Evolutionary conservation across 2,888 invertebrate species (phyloP).

Genomic region (Choreutis nemorana): DNA sequence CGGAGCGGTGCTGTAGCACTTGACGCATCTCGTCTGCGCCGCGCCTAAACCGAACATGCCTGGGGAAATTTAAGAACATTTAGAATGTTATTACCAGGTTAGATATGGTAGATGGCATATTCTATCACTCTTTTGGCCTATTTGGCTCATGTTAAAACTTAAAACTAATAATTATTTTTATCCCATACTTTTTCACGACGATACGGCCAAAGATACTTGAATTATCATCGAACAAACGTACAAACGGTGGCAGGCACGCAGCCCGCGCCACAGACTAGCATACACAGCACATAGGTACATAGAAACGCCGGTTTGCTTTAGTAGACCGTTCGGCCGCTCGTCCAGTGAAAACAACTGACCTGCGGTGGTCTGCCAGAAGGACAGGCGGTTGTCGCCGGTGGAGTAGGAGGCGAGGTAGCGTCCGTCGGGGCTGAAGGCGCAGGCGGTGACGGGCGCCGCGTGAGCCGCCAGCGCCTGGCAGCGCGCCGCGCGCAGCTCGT

Average conservation of each 20-base stretch:
- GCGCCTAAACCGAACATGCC: slow-evolving; percentile 98
- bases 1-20: slow-evolving; percentile 93
- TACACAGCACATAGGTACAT: not conserved
- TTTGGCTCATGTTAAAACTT: too few relatives aligned
- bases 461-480: slow-evolving; percentile 95
- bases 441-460: slow-evolving; percentile 86
- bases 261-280: too few relatives aligned
- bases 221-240: too few relatives aligned
- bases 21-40: slow-evolving; percentile 95
- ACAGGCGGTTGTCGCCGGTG: slow-evolving; percentile 90
- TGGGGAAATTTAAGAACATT: too few relatives aligned
- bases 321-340: too few relatives aligned
- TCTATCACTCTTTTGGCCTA: too few relatives aligned
- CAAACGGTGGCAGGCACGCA: not conserved
- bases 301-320: too few relatives aligned
- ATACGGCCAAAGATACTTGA: too few relatives aligned
- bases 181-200: too few relatives aligned
- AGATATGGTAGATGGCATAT: too few relatives aligned
- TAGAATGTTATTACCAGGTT: not conserved
- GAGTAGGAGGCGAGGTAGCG: slow-evolving; percentile 97
- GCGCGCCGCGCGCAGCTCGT: slow-evolving; percentile 94
- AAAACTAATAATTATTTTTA: too few relatives aligned
- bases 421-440: slow-evolving; percentile 97
- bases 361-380: slow-evolving; percentile 97
- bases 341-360: too few relatives aligned